phyloP scores from a whole-genome alignment of 64 coral and sea anemone genomes.

The Porites lutea region DNA sequence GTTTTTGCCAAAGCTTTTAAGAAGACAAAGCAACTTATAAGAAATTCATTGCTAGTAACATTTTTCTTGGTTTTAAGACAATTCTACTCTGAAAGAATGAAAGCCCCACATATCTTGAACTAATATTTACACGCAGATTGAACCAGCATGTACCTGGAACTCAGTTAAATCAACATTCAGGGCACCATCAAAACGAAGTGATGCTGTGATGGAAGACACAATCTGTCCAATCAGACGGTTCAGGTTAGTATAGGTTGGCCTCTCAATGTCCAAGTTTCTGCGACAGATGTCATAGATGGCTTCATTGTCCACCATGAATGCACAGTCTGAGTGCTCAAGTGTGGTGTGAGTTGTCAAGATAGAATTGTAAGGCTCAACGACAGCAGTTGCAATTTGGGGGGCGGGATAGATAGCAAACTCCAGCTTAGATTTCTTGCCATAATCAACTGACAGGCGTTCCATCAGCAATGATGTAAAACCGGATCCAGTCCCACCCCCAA shows the following conservation, averaged over 20 bases:
- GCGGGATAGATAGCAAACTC: constrained; percentile 50
- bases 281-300: constrained; percentile 56
- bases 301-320: constrained; percentile 51
- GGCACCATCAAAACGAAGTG: constrained; percentile 47
- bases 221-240: constrained; percentile 51
- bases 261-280: constrained; percentile 47
- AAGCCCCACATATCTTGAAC: neutral
- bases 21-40: no score
- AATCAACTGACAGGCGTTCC: constrained; percentile 52
- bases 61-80: no score
- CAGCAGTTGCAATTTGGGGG: constrained; percentile 48
- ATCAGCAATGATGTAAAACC: constrained; percentile 41
- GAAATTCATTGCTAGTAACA: no score
- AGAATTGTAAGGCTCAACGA: constrained; percentile 42
- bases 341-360: constrained; percentile 49
- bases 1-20: no score
- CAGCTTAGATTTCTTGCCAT: constrained; percentile 55
- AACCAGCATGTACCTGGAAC: constrained; percentile 17
- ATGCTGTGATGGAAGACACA: constrained; percentile 46
- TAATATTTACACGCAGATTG: neutral
- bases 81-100: no score
- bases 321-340: constrained; percentile 49
- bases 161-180: constrained; percentile 50
- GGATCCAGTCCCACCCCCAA: constrained; percentile 50
- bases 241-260: constrained; percentile 47